Conservation (phyloP, 2,113 vertebrate genomes). For the Eolophus roseicapilla region DNA sequence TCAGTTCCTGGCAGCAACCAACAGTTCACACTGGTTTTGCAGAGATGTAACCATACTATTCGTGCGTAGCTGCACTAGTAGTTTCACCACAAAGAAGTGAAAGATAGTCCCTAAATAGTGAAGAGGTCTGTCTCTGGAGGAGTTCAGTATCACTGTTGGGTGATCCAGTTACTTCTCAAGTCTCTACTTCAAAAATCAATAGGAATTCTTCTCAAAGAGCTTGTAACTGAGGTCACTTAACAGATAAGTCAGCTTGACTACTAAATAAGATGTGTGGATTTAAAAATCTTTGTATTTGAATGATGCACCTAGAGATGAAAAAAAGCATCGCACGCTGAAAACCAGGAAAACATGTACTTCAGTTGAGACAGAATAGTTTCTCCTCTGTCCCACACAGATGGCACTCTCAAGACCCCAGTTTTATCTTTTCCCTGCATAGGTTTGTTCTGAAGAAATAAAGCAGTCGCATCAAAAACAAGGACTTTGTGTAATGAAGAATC, state of each 20-base stretch:
- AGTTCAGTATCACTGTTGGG: not conserved
- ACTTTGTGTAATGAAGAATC: not conserved
- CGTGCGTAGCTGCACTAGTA: rapidly evolving
- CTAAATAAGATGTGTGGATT: not conserved
- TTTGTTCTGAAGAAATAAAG: not conserved
- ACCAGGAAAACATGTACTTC: not conserved
- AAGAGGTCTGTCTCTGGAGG: not conserved
- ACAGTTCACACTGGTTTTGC: not conserved
- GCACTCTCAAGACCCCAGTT: not conserved
- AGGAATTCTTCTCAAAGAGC: not conserved
- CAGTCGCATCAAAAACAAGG: not conserved
- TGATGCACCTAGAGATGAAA: not conserved
- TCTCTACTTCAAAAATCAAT: not conserved
- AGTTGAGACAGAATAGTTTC: not conserved
- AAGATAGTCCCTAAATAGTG: not conserved
- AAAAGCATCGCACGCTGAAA: not conserved
- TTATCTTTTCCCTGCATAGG: not conserved
- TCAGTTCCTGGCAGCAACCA: not conserved
- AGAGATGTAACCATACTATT: too few species aligned
- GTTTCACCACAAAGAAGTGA: not conserved
- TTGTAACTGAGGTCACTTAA: not conserved
- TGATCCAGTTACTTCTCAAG: not conserved
- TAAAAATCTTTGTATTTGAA: not conserved
- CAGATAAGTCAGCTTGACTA: not conserved
- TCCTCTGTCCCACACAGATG: not conserved